Evolutionary conservation across 2,797 vertebrate genomes (phyloP).

Genomic region (Sternarchorhynchus goeldii): DNA sequence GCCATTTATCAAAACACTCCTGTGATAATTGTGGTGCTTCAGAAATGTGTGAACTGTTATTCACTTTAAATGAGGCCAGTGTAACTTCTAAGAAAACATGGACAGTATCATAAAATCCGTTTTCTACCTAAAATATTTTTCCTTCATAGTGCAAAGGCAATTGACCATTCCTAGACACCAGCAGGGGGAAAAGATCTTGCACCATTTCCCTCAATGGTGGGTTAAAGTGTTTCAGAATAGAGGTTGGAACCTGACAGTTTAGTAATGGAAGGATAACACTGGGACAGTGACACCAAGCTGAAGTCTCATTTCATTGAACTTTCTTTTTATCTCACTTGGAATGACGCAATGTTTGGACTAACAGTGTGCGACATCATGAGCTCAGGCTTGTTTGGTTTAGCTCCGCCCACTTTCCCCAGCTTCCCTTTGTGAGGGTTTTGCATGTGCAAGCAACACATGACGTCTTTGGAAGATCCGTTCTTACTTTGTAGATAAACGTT

Average conservation of each 20-base stretch:
- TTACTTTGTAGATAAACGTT: not conserved
- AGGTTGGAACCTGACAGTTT: constrained; percentile 16
- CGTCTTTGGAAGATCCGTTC: constrained; percentile 22
- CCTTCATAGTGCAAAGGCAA: not conserved
- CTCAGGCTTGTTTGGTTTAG: constrained; percentile 40
- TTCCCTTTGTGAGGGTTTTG: constrained; percentile 20
- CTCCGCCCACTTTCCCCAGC: constrained; percentile 41
- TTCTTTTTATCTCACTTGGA: constrained; percentile 27
- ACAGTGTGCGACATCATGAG: constrained; percentile 49
- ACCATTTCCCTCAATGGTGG: constrained; percentile 18
- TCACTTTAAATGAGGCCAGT: too few species aligned
- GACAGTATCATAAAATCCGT: not conserved
- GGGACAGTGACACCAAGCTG: constrained; percentile 30
- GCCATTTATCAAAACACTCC: too few species aligned
- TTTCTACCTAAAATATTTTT: constrained; percentile 8
- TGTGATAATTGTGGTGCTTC: too few species aligned
- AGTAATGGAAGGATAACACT: constrained; percentile 42
- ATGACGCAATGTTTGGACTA: constrained; percentile 53
- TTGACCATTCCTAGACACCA: constrained; percentile 30
- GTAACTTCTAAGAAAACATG: not conserved
- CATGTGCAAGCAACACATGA: constrained; percentile 5
- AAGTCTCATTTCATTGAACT: constrained; percentile 27
- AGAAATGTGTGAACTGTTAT: too few species aligned
- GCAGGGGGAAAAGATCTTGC: constrained; percentile 6
- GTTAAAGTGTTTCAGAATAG: constrained; percentile 28